Evolutionary conservation across 2,888 invertebrate genomes (phyloP).

Genomic region (Tenthredo notha): DNA sequence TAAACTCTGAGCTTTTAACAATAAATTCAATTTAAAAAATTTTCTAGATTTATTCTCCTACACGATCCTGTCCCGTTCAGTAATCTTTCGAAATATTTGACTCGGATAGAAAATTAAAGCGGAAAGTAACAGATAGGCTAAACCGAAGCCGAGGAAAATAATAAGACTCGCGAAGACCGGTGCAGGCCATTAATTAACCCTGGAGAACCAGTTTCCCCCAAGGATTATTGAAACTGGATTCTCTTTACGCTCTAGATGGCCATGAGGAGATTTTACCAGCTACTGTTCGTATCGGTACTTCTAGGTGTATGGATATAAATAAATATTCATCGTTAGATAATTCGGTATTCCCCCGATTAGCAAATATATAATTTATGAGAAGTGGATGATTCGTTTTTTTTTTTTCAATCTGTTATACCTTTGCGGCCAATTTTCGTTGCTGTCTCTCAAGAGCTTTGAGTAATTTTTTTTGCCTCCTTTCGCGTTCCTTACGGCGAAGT

Average conservation of each 20-base stretch:
- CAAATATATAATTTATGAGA: not conserved
- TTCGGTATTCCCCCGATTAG: not conserved
- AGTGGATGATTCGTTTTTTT: not conserved
- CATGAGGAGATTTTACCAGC: not conserved
- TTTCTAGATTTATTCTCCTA: not conserved
- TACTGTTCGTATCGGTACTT: not conserved
- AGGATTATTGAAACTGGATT: slow-evolving; percentile 42
- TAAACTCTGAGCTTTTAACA: not conserved
- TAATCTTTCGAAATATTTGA: not conserved
- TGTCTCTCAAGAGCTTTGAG: slow-evolving; percentile 95
- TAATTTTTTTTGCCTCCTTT: slow-evolving; percentile 93
- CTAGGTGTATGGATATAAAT: not conserved
- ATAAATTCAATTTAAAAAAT: not conserved
- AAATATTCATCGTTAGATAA: not conserved
- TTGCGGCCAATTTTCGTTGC: slow-evolving; percentile 94
- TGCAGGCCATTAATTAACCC: not conserved
- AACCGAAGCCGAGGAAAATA: not conserved
- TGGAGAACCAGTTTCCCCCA: slow-evolving; percentile 24
- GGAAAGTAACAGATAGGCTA: not conserved
- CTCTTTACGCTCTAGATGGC: not conserved
- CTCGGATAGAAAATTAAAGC: not conserved
- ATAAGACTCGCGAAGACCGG: slow-evolving; percentile 2
- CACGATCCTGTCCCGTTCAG: no score
- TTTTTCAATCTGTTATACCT: slow-evolving; percentile 75
- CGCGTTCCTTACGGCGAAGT: slow-evolving; percentile 90